phyloP scores from a whole-genome alignment of 1,140 invertebrate species.

The Diorhabda carinulata region DNA sequence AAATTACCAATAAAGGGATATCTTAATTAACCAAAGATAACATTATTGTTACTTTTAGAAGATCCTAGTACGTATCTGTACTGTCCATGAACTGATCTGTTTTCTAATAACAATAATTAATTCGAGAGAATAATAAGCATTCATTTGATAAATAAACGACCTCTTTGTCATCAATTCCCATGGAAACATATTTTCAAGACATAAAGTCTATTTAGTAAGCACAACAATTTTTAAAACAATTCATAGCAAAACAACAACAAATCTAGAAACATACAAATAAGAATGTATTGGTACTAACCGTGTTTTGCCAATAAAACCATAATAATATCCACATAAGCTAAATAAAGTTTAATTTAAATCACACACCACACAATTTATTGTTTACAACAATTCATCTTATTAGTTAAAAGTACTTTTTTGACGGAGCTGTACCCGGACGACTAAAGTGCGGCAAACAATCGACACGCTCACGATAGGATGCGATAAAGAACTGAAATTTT shows the following conservation, averaged over 20 bases:
- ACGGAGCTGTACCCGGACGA: background rate
- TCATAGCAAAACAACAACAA: background rate
- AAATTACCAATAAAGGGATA: too few relatives aligned
- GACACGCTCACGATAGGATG: background rate
- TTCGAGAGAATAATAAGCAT: too few relatives aligned
- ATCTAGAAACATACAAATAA: background rate
- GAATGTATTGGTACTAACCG: background rate
- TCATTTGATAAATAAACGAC: too few relatives aligned
- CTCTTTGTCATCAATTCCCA: too few relatives aligned
- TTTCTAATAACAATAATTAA: too few relatives aligned
- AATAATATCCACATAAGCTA: background rate
- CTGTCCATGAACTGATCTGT: too few relatives aligned
- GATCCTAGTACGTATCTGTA: too few relatives aligned
- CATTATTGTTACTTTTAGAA: too few relatives aligned
- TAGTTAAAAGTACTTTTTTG: background rate
- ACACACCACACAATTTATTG: background rate
- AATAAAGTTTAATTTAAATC: background rate
- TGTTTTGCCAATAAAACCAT: background rate
- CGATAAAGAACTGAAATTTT: background rate
- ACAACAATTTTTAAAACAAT: too few relatives aligned
- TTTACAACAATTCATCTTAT: background rate
- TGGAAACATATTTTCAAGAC: too few relatives aligned
- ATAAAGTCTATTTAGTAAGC: too few relatives aligned
- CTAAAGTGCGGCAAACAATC: background rate
- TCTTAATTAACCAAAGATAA: too few relatives aligned